phyloP scores from a whole-genome alignment of 1,140 invertebrate species.

The Drosophila asahinai region DNA sequence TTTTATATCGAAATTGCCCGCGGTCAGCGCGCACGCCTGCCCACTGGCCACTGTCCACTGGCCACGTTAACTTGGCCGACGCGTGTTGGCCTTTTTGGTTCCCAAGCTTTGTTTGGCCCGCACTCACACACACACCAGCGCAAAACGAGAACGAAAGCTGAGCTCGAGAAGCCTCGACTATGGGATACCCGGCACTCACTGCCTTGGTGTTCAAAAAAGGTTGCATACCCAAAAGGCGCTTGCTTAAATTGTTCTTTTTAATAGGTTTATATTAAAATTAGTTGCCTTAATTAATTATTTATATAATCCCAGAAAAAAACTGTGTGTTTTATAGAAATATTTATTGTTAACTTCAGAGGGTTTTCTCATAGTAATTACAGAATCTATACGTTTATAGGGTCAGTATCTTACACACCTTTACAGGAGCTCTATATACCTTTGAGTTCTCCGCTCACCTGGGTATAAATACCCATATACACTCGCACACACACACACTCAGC shows the following conservation, averaged over 20 bases:
- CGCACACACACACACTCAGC: background rate
- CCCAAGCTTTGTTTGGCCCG: slow-evolving; percentile 74
- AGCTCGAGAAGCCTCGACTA: background rate
- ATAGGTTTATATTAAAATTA: background rate
- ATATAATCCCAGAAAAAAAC: background rate
- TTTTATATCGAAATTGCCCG: slow-evolving; percentile 70
- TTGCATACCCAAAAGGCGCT: too few relatives aligned
- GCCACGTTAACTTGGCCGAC: slow-evolving; percentile 47
- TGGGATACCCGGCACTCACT: background rate
- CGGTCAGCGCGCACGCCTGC: slow-evolving; percentile 58
- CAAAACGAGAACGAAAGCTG: slow-evolving; percentile 1
- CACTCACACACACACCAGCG: slow-evolving; percentile 10
- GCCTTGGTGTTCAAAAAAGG: background rate
- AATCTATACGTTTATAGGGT: too few relatives aligned
- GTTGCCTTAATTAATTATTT: background rate
- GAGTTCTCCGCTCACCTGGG: background rate
- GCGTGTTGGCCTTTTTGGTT: slow-evolving; percentile 79
- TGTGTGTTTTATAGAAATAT: background rate
- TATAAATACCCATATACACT: slow-evolving; percentile 18
- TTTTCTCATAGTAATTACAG: background rate
- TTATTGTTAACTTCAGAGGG: fast-evolving
- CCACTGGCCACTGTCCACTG: slow-evolving; percentile 51
- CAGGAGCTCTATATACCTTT: background rate
- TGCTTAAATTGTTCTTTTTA: background rate
- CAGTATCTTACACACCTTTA: background rate